Evolutionary conservation across 1,140 invertebrate species (phyloP).

Genomic region (Temnothorax longispinosus): DNA sequence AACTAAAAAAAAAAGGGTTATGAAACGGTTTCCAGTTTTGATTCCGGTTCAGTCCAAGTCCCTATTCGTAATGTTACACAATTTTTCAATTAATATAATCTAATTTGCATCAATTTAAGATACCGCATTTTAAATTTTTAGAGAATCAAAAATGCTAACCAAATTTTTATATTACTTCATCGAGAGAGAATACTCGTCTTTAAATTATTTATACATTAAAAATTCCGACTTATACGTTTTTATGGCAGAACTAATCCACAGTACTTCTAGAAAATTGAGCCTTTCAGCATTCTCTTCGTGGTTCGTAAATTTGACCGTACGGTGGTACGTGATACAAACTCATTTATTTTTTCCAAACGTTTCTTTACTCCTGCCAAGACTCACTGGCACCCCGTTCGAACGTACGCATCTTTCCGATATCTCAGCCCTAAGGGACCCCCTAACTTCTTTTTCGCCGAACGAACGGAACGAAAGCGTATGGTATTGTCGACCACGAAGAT

Average conservation of each 20-base stretch:
- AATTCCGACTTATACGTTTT: background rate
- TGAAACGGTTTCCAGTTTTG: too few species aligned
- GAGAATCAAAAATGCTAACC: background rate
- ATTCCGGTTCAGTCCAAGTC: too few species aligned
- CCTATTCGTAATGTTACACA: background rate
- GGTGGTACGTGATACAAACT: slow-evolving; percentile 35
- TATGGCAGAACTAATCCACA: background rate
- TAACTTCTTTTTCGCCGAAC: slow-evolving; percentile 62
- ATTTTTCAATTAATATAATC: background rate
- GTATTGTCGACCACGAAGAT: slow-evolving; percentile 55
- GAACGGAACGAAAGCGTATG: slow-evolving; percentile 58
- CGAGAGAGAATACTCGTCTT: background rate
- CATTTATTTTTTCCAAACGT: slow-evolving; percentile 28
- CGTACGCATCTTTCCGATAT: slow-evolving; percentile 16
- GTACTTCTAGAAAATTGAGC: background rate
- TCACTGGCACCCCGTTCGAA: slow-evolving; percentile 46
- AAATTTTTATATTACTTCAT: background rate
- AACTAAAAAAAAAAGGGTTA: too few species aligned
- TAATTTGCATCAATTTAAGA: background rate
- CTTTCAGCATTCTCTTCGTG: background rate
- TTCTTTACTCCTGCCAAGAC: background rate
- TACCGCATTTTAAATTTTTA: background rate
- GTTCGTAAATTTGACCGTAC: background rate
- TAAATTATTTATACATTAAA: background rate
- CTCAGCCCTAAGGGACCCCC: background rate